Base-by-base conservation (phyloP, 2,797 vertebrate genomes). In the Acropternis orthonyx region DNA sequence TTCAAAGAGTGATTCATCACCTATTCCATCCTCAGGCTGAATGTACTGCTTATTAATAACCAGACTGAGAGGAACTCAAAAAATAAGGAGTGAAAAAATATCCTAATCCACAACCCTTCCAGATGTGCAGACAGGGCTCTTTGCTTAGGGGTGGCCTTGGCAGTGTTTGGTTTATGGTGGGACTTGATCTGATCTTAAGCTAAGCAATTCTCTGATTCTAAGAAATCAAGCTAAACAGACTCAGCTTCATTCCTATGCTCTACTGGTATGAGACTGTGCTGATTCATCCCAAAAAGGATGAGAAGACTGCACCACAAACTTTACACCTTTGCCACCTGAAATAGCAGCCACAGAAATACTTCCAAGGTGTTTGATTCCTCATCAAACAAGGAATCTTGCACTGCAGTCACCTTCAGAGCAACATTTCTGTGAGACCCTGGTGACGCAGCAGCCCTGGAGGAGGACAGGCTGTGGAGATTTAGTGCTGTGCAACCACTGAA, bases 401-500 rank as follows among this genome's bases (percentile, higher is more conserved):
- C 48, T 34, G 51, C 68, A 78, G 62, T 72, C 86, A 81, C 85
- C 62, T 75, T 89, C 68, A 88, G 54, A 88, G 85, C 62, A 19
- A n/a, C 43, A 12, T 12, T 46, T 5, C 30, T 26, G 32, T 5
- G 32, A 46, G 43, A 27, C 5, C 22, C 21, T 13, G 36, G 80
- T 32, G 87, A 85, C 19, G 84, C 73, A 68, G 36, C 77, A 44
- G 5, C 44, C 32, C 55, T 37, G 49, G 23, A 86, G 92, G 93
- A 93, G 66, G 72, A 77, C 30, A 69, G 79, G 26, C 54, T 18
- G 2, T 0, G 2, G 43, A 89, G 93, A 95, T 84, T 90, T 89
- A 96, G 66, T 73, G 88, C 88, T 62, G 62, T 37, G 82, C 85
- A 93, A 76, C 68, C 65, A 17, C 71, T 56, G 87, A 67, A 91